Evolutionary conservation across 2,888 invertebrate genomes (phyloP).

Genomic region (Synanthedon myopaeformis): DNA sequence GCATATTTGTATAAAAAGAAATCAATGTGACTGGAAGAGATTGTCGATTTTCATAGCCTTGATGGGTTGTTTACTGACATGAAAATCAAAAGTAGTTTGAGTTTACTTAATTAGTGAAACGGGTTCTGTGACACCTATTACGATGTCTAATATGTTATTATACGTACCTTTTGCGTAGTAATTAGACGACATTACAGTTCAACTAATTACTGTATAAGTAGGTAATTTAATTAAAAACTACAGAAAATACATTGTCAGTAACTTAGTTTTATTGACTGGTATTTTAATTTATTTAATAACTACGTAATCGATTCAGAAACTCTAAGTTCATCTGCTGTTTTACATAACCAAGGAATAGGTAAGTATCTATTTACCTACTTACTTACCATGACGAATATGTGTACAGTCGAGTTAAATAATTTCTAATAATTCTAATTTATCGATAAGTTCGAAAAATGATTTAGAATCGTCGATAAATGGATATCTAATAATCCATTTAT

Average conservation of each 20-base stretch:
- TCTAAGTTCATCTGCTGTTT: not conserved
- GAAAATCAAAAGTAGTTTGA: slow-evolving; percentile 6
- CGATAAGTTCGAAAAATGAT: too few species aligned
- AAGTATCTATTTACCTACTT: too few species aligned
- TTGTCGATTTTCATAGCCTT: not conserved
- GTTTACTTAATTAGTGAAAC: not conserved
- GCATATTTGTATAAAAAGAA: not conserved
- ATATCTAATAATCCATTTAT: too few species aligned
- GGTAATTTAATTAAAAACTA: not conserved
- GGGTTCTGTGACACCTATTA: not conserved
- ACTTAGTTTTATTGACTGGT: not conserved
- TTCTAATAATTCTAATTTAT: too few species aligned
- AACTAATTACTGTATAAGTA: not conserved
- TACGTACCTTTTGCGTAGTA: not conserved
- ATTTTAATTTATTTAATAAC: not conserved
- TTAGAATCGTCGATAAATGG: too few species aligned
- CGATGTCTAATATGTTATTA: not conserved
- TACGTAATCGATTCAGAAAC: not conserved
- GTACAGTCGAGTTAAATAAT: too few species aligned
- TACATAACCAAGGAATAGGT: too few species aligned
- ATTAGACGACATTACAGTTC: not conserved
- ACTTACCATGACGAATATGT: too few species aligned
- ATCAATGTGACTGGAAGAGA: not conserved
- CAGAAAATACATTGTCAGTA: not conserved
- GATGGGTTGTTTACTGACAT: not conserved